Evolutionary conservation across 2,113 vertebrate species (phyloP).

Genomic region (Takifugu bimaculatus): DNA sequence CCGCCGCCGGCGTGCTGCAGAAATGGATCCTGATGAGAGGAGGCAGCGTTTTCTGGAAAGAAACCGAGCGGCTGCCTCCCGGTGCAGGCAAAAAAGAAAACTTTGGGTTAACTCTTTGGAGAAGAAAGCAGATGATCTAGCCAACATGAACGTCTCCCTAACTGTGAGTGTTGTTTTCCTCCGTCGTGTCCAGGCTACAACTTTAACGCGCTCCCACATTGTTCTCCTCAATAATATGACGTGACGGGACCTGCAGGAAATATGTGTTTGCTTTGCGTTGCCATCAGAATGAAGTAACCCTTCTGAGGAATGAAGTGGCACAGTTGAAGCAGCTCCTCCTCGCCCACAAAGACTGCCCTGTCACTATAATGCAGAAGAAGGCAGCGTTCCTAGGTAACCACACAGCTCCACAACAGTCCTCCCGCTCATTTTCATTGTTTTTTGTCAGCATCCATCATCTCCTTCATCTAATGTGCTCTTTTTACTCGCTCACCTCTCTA

Average conservation of each 20-base stretch:
- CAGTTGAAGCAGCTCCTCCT: conserved; percentile 94
- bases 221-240: background rate
- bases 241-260: background rate
- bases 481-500: conserved; percentile 69
- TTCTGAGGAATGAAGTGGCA: conserved; percentile 91
- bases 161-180: conserved; percentile 73
- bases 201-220: background rate
- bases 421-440: background rate
- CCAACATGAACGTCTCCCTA: conserved; percentile 87
- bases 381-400: conserved; percentile 75
- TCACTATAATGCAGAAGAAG: conserved; percentile 95
- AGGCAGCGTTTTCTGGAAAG: conserved; percentile 91
- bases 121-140: conserved; percentile 93
- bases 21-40: conserved; percentile 91
- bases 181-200: background rate
- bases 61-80: conserved; percentile 89
- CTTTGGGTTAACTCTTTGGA: conserved; percentile 94
- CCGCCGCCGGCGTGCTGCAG: conserved; percentile 81
- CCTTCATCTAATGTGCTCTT: conserved; percentile 58
- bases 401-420: background rate
- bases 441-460: conserved; percentile 34
- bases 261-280: conserved; percentile 23
- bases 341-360: conserved; percentile 96
- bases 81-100: conserved; percentile 93
- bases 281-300: conserved; percentile 80